phyloP scores from a whole-genome alignment of 2,888 invertebrate species.

The Scaptomyza reducta region DNA sequence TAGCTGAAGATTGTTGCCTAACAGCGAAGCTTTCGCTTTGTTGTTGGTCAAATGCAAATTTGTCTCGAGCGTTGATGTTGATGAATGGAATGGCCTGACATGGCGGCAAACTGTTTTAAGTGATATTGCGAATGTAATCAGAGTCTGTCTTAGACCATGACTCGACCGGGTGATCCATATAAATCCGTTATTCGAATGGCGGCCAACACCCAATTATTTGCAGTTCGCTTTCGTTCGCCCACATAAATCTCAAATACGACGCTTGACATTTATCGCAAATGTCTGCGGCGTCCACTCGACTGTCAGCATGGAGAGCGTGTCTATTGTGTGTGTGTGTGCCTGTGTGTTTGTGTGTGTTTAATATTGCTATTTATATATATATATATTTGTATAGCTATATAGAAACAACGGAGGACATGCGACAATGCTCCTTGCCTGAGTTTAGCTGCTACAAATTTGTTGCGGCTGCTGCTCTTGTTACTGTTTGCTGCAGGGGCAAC shows the following conservation, averaged over 20 bases:
- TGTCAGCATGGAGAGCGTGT: background rate
- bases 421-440: conserved; percentile 36
- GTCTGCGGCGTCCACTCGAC: conserved; percentile 51
- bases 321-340: background rate
- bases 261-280: conserved; percentile 70
- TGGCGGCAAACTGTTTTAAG: conserved; percentile 19
- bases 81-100: conserved; percentile 24
- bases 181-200: conserved; percentile 45
- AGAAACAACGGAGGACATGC: conserved; percentile 31
- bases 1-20: conserved; percentile 29
- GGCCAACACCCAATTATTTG: conserved; percentile 63
- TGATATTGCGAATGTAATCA: conserved; percentile 17
- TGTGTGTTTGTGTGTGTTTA: background rate
- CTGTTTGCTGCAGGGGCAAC: conserved; percentile 62
- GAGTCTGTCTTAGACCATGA: background rate
- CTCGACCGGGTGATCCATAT: conserved; percentile 15
- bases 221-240: conserved; percentile 21
- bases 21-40: conserved; percentile 9
- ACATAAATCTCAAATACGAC: conserved; percentile 63
- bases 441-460: conserved; percentile 64
- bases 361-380: conserved; percentile 56
- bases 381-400: conserved; percentile 50
- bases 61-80: conserved; percentile 22
- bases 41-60: conserved; percentile 58
- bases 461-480: conserved; percentile 23